Evolutionary conservation across 2,888 invertebrate genomes (phyloP).

Genomic region (Clunio marinus): DNA sequence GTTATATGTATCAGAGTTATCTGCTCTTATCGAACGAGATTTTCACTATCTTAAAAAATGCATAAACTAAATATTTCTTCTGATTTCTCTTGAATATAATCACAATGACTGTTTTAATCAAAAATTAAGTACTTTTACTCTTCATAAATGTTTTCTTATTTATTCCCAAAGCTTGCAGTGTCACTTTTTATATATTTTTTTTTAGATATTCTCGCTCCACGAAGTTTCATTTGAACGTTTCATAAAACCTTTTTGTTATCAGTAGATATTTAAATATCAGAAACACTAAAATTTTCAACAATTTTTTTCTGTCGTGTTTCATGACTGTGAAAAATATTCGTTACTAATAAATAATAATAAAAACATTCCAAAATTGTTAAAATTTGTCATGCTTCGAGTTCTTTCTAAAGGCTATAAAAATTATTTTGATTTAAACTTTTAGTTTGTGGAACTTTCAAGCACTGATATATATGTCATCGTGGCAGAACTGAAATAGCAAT

Average conservation of each 20-base stretch:
- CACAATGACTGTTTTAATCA: background rate
- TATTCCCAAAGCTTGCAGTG: background rate
- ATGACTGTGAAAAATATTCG: constrained; percentile 13
- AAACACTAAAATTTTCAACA: background rate
- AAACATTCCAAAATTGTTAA: background rate
- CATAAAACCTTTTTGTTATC: too few relatives aligned
- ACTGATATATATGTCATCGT: background rate
- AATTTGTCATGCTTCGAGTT: background rate
- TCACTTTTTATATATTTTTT: background rate
- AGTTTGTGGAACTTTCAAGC: background rate
- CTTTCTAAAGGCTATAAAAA: background rate
- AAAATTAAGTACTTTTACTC: background rate
- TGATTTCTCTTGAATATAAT: too few relatives aligned
- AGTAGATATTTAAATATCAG: background rate
- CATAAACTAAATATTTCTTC: too few relatives aligned
- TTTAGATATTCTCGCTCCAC: background rate
- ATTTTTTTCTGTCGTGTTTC: background rate
- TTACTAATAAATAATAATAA: background rate
- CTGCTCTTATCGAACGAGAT: too few relatives aligned
- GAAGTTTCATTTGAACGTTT: too few relatives aligned
- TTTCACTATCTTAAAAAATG: too few relatives aligned
- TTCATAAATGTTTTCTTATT: background rate
- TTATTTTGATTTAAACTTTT: background rate
- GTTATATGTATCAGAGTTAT: too few relatives aligned
- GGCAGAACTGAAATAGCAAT: background rate